Evolutionary conservation across 2,888 invertebrate species (phyloP).

Genomic region (Epirrhoe tristata): DNA sequence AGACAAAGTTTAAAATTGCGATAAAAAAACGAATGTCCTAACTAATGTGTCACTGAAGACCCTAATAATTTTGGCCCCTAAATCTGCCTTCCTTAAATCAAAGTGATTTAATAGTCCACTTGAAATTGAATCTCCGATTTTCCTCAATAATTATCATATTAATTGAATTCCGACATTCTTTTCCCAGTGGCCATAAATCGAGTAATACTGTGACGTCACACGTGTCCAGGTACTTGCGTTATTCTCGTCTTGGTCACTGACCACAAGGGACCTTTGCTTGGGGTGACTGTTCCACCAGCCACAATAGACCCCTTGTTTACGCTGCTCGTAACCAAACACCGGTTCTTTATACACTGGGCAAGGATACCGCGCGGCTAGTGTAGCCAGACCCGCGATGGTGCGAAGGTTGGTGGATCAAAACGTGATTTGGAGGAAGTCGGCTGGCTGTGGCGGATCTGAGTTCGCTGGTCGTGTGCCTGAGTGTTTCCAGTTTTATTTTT

Average conservation of each 20-base stretch:
- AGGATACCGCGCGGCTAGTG: constrained; percentile 51
- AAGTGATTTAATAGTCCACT: constrained; percentile 10
- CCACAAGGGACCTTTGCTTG: constrained; percentile 79
- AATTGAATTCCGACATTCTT: constrained; percentile 40
- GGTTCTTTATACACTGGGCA: constrained; percentile 39
- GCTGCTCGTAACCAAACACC: constrained; percentile 39
- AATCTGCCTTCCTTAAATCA: constrained; percentile 33
- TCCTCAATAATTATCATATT: constrained; percentile 36
- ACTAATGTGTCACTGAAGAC: constrained; percentile 21
- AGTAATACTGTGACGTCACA: constrained; percentile 68
- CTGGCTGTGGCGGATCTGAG: constrained; percentile 59
- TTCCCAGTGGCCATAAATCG: constrained; percentile 53
- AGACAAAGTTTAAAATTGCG: background rate
- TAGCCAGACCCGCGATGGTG: constrained; percentile 55
- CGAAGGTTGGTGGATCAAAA: constrained; percentile 59
- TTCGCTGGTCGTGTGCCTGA: constrained; percentile 58
- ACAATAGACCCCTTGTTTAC: constrained; percentile 51
- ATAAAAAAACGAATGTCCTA: constrained; percentile 10
- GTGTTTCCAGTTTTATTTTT: constrained; percentile 73
- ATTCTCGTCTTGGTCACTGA: constrained; percentile 82
- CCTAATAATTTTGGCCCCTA: constrained; percentile 29
- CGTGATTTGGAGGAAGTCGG: constrained; percentile 63
- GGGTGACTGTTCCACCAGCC: constrained; percentile 79
- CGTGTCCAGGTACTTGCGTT: constrained; percentile 70
- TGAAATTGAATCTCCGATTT: constrained; percentile 28